phyloP scores from a whole-genome alignment of 2,113 vertebrate species.

The Esox niger region DNA sequence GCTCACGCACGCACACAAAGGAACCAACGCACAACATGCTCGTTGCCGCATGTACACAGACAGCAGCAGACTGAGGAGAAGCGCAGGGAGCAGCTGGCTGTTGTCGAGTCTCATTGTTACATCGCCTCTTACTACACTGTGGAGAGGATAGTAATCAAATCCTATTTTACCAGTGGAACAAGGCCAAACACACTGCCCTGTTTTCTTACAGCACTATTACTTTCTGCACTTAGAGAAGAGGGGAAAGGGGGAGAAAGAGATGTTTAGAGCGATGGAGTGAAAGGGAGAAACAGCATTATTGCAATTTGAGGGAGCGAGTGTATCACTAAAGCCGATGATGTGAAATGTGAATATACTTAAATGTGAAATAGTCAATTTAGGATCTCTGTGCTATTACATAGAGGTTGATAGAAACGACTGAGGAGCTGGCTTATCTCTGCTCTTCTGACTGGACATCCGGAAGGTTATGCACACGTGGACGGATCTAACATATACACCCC shows the following conservation, averaged over 20 bases:
- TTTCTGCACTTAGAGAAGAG: slow-evolving; percentile 46
- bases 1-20: neutral
- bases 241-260: slow-evolving; percentile 2
- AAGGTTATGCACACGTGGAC: too few species aligned
- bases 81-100: slow-evolving; percentile 45
- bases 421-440: too few species aligned
- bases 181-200: slow-evolving; percentile 56
- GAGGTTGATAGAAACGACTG: too few species aligned
- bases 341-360: too few species aligned
- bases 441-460: slow-evolving; percentile 45
- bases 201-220: slow-evolving; percentile 50
- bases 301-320: slow-evolving; percentile 27
- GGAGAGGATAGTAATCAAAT: slow-evolving; percentile 51
- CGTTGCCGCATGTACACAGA: slow-evolving; percentile 7
- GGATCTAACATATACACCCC: too few species aligned
- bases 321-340: slow-evolving; percentile 27
- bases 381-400: slow-evolving; percentile 17
- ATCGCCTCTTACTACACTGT: slow-evolving; percentile 23
- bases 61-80: slow-evolving; percentile 21
- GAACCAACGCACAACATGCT: slow-evolving; percentile 7
- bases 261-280: neutral
- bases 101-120: slow-evolving; percentile 36
- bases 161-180: slow-evolving; percentile 52
- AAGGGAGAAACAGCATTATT: too few species aligned
- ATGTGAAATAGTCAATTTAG: slow-evolving; percentile 12